phyloP scores from a whole-genome alignment of 2,888 invertebrate species.

The Epistrophe grossulariae region DNA sequence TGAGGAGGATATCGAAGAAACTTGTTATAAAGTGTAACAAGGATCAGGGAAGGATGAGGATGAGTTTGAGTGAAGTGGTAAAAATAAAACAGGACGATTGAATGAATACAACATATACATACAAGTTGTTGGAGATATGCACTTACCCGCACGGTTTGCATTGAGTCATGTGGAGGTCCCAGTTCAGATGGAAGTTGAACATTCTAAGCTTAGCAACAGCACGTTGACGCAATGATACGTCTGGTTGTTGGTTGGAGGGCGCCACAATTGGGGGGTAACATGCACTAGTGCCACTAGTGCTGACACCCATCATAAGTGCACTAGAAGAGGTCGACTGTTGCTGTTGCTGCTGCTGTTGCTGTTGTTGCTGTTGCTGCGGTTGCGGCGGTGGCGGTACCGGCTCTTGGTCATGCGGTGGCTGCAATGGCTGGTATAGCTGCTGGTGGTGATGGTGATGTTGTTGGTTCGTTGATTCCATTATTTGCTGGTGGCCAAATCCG shows the following conservation, averaged over 20 bases:
- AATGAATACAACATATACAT: conserved; percentile 19
- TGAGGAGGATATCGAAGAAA: conserved; percentile 29
- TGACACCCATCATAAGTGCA: conserved; percentile 65
- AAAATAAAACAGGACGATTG: conserved; percentile 31
- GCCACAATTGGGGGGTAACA: conserved; percentile 72
- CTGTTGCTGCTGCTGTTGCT: conserved; percentile 71
- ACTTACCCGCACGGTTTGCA: conserved; percentile 84
- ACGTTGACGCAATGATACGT: conserved; percentile 83
- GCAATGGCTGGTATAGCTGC: conserved; percentile 62
- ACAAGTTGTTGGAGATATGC: conserved; percentile 28
- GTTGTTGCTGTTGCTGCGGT: conserved; percentile 43
- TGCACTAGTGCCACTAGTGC: conserved; percentile 41
- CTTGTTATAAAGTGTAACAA: conserved; percentile 41
- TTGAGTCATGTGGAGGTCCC: conserved; percentile 84
- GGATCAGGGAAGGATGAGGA: conserved; percentile 37
- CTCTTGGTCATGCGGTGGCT: conserved; percentile 56
- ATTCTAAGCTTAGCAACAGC: conserved; percentile 84
- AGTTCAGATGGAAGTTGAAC: conserved; percentile 84
- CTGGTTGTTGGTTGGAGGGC: conserved; percentile 77
- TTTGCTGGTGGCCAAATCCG: conserved; percentile 75
- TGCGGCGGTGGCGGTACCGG: conserved; percentile 34
- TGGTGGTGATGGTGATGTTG: conserved; percentile 73
- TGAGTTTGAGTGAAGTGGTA: conserved; percentile 38
- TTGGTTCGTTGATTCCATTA: conserved; percentile 65
- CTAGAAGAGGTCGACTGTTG: conserved; percentile 75